Percentiles rank a stretch among this genome's conserved stretches.
These are phyloP conservation scores for Coluber constrictor DNA, from an alignment of 2,797 vertebrate genomes.

Conservation along the genomic window DNA sequence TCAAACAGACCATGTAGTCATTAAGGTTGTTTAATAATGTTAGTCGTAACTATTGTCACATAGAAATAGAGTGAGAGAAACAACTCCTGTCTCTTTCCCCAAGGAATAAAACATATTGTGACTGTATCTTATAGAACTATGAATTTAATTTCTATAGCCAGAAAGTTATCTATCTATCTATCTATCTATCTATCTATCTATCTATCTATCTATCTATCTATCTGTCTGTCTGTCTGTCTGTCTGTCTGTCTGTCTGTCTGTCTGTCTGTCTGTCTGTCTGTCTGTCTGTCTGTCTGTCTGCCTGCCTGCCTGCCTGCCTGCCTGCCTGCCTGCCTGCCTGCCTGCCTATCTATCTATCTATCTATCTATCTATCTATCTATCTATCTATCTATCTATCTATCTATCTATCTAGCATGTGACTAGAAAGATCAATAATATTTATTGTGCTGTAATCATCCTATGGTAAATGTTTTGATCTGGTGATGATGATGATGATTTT, in stretches of 20 bases:
- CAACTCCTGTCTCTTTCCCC: conserved; percentile 17
- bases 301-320: neutral
- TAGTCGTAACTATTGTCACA: conserved; percentile 32
- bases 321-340: neutral
- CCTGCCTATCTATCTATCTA: too few species aligned
- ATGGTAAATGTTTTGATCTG: neutral
- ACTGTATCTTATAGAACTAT: conserved; percentile 22
- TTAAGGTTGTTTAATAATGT: conserved; percentile 33
- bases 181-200: neutral
- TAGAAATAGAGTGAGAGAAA: neutral
- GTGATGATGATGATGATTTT: neutral
- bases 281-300: neutral
- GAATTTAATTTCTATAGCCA: conserved; percentile 35
- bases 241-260: neutral
- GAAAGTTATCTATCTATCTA: conserved; percentile 25
- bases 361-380: neutral
- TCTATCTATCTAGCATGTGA: neutral
- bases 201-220: neutral
- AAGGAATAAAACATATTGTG: neutral
- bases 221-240: neutral
- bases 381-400: neutral
- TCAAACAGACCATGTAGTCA: neutral
- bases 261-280: neutral
- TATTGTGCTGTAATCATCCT: too few species aligned
- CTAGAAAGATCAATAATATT: too few species aligned